Base-by-base conservation (phyloP, 2,888 invertebrate genomes). In the Ferrisia virgata region DNA sequence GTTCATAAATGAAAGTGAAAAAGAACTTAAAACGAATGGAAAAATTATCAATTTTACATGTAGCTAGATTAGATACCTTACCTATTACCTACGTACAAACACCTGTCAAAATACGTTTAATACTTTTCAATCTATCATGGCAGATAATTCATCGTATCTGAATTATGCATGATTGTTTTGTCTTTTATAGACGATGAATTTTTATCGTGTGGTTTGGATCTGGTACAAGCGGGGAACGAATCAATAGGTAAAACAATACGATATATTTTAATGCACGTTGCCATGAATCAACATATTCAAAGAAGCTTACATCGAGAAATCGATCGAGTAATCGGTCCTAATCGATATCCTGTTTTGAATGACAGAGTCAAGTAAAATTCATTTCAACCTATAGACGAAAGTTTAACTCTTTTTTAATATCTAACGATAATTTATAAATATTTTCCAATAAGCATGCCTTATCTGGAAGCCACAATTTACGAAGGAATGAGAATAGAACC, bases 271-370 rank as follows among this genome's bases (percentile, higher is more conserved):
- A 18, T 84, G 79, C 58, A 79, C 18, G 58, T 84, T 11, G 53
- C 79, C 9, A 11, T 84, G 53, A 47, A 84, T 79, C 36, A 15
- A n/a, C 22, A 13, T 9, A 18, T 47, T 25, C 84, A 79, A 22
- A n/a, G 58, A n/a, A 84, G 79, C 79, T 18, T 84, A 28, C 84
- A 84, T 22, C 22, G 79, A 8, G 84, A 84, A 47, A 53, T 84
- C 0, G 79, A 79, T 79, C 18, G n/a, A 47, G 64, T 79, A 2
- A n/a, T 84, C n/a, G 83, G 83, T 18, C n/a, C 8, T 15, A 9
- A 80, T 4, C 43, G 80, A 80, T 80, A 31, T 9, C 80, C 80
- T 15, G 6, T n/a, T 15, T 53, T 80, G 1, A 53, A 28, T 11
- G 80, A 80, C n/a, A 80, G 53, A 53, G 11, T n/a, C 2, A 80